Base-by-base conservation (phyloP, 1,140 invertebrate genomes). In the Odontomachus brunneus region DNA sequence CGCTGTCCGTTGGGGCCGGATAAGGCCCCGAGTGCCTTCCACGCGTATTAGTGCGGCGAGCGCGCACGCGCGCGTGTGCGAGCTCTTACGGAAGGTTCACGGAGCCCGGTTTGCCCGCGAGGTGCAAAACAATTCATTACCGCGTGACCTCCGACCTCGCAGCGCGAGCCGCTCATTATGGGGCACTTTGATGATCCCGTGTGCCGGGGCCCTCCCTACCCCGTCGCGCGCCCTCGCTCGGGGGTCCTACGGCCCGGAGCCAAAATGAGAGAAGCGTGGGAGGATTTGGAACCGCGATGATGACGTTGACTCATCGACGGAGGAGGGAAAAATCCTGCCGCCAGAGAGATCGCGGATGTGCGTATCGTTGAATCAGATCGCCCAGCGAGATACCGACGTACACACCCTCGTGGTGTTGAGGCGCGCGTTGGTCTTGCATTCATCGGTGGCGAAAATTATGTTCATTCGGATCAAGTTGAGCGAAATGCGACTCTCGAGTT, bases 71-170 rank as follows among this genome's bases (percentile, higher is more conserved):
- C 63, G 59, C 75, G 63, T 80, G 60, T 57, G 53, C 44, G 57
- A 71, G 60, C 48, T 71, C 82, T 80, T 87, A 88, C 83, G 78
- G 83, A 88, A 88, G 86, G 83, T 82, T 88, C 57, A 55, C 29
- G 75, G 55, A 67, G 71, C 48, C 67, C 38, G 62, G 60, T 89
- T 89, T 92, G 91, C 89, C 91, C 89, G 88, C 88, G 90, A 93
- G 91, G 91, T 93, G 91, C 85, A 92, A 93, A 93, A 93, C 92
- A 93, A 94, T 93, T 93, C 92, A 93, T 94, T 93, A 93, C 89
- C 88, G 74, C 82, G 80, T 91, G 92, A 93, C 90, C 93, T 90
- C 75, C 88, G 91, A 93, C 92, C 93, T 81, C 75, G 84, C 73
- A 89, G 89, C 89, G 90, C 91, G 92, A 93, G 92, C 89, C 89